These are phyloP conservation scores for Ataeniobius toweri DNA, from an alignment of 2,797 vertebrate genomes.

Conservation along the genomic window DNA sequence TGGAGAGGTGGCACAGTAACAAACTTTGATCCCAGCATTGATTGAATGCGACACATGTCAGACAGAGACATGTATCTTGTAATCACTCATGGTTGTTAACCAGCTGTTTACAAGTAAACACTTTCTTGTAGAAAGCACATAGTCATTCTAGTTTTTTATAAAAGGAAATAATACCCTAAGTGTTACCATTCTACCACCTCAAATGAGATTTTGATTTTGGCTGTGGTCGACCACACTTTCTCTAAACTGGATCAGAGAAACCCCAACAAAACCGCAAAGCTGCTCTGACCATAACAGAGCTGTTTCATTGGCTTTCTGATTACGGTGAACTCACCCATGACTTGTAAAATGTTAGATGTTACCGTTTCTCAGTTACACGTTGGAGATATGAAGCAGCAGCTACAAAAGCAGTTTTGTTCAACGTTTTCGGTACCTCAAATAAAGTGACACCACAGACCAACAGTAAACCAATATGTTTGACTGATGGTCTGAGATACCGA, in stretches of 20 bases:
- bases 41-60: conserved; percentile 35
- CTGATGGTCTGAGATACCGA: too few relatives aligned
- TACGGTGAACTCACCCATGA: conserved; percentile 5
- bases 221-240: conserved; percentile 2
- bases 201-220: background rate
- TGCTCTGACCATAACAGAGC: conserved; percentile 12
- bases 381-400: conserved; percentile 2
- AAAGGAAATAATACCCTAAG: background rate
- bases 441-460: background rate
- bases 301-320: conserved; percentile 29
- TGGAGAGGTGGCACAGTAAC: conserved; percentile 42
- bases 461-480: background rate
- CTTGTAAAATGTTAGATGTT: conserved; percentile 23
- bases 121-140: background rate
- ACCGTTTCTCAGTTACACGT: background rate
- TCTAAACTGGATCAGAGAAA: conserved; percentile 9
- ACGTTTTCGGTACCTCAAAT: background rate
- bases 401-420: background rate
- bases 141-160: background rate
- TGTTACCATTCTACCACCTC: background rate
- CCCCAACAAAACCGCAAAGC: conserved; percentile 18
- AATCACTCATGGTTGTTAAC: conserved; percentile 30
- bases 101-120: background rate
- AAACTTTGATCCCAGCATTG: conserved; percentile 64
- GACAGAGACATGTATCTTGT: conserved; percentile 15